Conservation (phyloP, 2,113 vertebrate genomes). For the Mesoclemmys tuberculata region DNA sequence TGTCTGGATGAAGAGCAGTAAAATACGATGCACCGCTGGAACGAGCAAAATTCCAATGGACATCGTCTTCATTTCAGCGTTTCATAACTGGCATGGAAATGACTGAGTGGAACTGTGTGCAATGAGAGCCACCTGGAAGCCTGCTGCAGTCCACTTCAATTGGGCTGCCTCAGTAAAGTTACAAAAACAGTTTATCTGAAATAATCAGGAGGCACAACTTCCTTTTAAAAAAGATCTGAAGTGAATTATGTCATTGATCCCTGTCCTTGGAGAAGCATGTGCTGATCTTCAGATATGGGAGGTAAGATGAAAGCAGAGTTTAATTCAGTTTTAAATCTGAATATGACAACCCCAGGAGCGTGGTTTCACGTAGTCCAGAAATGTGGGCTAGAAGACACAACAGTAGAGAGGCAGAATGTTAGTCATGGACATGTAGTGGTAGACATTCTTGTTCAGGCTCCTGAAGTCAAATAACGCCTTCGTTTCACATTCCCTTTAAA, state of each 20-base stretch:
- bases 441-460: background rate
- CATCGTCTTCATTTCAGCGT: constrained; percentile 39
- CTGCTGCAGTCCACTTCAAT: constrained; percentile 50
- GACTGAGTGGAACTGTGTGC: constrained; percentile 34
- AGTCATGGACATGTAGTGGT: background rate
- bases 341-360: constrained; percentile 90
- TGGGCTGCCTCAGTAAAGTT: constrained; percentile 39
- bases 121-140: constrained; percentile 25
- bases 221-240: constrained; percentile 46
- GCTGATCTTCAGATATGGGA: background rate
- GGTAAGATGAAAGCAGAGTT: background rate
- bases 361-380: constrained; percentile 90
- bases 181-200: constrained; percentile 56
- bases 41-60: constrained; percentile 47
- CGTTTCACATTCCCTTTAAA: background rate
- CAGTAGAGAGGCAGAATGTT: background rate
- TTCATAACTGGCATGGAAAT: constrained; percentile 61
- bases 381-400: constrained; percentile 80
- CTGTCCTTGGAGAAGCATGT: constrained; percentile 6
- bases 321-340: constrained; percentile 71
- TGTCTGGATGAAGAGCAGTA: constrained; percentile 50
- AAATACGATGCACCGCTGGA: background rate
- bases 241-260: constrained; percentile 50
- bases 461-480: background rate
- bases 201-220: constrained; percentile 55